Evolutionary conservation across 53 echinoderm and acorn worm species (phyloP).

Genomic region (Paracentrotus lividus): DNA sequence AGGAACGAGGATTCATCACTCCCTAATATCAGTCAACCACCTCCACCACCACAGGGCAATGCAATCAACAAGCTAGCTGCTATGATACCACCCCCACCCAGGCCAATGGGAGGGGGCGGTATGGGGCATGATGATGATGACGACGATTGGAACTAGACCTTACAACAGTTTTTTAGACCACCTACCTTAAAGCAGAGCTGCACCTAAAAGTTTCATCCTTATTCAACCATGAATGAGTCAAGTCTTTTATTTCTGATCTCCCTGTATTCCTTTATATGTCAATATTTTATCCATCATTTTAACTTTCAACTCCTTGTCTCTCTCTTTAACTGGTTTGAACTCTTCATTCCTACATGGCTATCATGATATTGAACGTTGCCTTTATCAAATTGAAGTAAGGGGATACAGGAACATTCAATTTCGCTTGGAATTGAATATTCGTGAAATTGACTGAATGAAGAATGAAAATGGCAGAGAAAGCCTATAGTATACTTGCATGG

Average conservation of each 20-base stretch:
- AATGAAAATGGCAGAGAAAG: too few species aligned
- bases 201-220: neutral
- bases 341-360: neutral
- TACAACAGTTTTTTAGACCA: neutral
- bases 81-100: conserved; percentile 89
- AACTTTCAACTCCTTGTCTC: neutral
- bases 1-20: conserved; percentile 35
- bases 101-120: conserved; percentile 65
- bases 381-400: too few species aligned
- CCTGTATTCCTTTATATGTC: neutral
- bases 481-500: too few species aligned
- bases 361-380: too few species aligned
- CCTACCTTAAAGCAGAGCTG: neutral
- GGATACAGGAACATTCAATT: too few species aligned
- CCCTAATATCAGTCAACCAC: conserved; percentile 48
- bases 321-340: neutral
- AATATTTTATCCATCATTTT: neutral
- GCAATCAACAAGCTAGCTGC: conserved; percentile 91
- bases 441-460: too few species aligned
- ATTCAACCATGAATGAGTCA: neutral
- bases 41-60: conserved; percentile 37
- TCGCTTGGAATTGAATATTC: too few species aligned
- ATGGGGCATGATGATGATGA: conserved; percentile 67
- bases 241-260: neutral
- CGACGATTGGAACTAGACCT: conserved; percentile 22